Evolutionary conservation across 2,797 vertebrate genomes (phyloP).

Genomic region (Danio choprae): DNA sequence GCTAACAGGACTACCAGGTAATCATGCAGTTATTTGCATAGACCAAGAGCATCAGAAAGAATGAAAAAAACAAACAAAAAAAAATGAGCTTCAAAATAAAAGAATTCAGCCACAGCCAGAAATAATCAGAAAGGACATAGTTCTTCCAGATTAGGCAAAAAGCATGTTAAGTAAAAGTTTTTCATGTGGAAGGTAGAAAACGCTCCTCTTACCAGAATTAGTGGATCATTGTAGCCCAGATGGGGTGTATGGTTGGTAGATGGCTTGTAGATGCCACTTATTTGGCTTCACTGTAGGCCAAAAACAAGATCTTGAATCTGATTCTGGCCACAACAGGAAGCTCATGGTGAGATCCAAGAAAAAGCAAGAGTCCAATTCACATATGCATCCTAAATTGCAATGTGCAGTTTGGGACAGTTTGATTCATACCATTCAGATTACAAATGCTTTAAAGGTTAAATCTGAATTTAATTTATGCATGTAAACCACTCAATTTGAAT

Average conservation of each 20-base stretch:
- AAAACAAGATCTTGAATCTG: slow-evolving; percentile 11
- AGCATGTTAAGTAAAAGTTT: not conserved
- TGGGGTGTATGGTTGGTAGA: slow-evolving; percentile 3
- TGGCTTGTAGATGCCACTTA: slow-evolving; percentile 10
- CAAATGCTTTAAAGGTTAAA: too few relatives aligned
- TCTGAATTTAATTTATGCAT: too few relatives aligned
- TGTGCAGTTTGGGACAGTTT: not conserved
- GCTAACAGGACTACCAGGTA: slow-evolving; percentile 2
- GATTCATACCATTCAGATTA: too few relatives aligned
- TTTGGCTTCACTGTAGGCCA: not conserved
- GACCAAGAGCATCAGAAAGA: not conserved
- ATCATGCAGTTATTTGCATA: not conserved
- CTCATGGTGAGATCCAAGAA: slow-evolving; percentile 2
- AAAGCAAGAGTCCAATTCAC: not conserved
- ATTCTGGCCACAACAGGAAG: slow-evolving; percentile 10
- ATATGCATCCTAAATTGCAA: not conserved
- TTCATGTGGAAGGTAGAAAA: slow-evolving; percentile 4
- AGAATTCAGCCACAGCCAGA: not conserved
- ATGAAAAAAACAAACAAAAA: not conserved
- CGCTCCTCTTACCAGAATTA: not conserved
- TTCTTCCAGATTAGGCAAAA: not conserved
- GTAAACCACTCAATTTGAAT: too few relatives aligned
- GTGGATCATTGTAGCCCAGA: not conserved
- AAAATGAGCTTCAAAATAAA: slow-evolving; percentile 21
- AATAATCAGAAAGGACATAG: not conserved